These are phyloP conservation scores for Petrolisthes cinctipes DNA, from an alignment of 2,888 invertebrate species.

Conservation along the genomic window DNA sequence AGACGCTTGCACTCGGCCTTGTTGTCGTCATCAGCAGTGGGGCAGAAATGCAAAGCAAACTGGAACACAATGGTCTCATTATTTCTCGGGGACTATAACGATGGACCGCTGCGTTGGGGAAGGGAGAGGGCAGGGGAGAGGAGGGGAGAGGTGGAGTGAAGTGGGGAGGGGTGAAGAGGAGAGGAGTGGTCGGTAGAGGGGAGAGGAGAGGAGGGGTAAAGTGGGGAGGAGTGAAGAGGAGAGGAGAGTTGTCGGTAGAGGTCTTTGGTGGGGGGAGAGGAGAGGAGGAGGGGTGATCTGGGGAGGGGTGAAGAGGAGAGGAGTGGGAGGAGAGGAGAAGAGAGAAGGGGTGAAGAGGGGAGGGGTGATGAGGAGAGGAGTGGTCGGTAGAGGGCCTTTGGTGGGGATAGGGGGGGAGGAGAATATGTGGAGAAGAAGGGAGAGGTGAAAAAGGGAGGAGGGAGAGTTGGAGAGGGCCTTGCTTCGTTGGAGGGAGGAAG, in stretches of 20 bases:
- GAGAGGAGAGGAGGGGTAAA: neutral
- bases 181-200: neutral
- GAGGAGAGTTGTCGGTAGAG: neutral
- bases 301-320: neutral
- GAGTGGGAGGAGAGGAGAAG: neutral
- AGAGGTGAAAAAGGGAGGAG: neutral
- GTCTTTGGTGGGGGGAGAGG: neutral
- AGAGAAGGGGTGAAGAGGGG: neutral
- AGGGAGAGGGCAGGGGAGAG: neutral
- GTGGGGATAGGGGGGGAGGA: too few species aligned
- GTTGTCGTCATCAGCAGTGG: slow-evolving; percentile 24
- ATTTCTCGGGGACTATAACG: slow-evolving; percentile 22
- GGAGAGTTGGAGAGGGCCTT: neutral
- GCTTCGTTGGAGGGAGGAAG: too few species aligned
- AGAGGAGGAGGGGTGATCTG: neutral
- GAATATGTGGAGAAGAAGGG: neutral
- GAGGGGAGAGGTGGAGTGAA: neutral
- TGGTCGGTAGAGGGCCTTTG: neutral
- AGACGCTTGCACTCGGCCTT: neutral
- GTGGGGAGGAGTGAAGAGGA: neutral
- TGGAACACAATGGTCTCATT: slow-evolving; percentile 45
- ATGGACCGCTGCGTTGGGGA: slow-evolving; percentile 10
- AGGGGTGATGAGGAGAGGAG: neutral
- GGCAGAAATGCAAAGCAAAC: slow-evolving; percentile 32
- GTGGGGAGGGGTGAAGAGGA: neutral